phyloP scores from a whole-genome alignment of 1,140 invertebrate genomes.

The Cryptotermes secundus region DNA sequence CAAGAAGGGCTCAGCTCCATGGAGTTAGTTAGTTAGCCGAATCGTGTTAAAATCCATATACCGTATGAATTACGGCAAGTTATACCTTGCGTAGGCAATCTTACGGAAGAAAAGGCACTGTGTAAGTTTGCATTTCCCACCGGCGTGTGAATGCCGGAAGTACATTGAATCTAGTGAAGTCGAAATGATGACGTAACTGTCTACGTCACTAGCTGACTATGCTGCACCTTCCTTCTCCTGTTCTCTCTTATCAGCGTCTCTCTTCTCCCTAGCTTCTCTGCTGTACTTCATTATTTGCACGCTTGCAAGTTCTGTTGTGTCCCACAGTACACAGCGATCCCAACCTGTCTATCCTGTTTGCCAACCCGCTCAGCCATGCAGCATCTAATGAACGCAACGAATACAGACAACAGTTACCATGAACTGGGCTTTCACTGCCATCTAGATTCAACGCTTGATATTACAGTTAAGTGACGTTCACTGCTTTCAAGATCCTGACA shows the following conservation, averaged over 20 bases:
- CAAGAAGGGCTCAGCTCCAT: no score
- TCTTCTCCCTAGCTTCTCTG: background rate
- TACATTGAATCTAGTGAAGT: no score
- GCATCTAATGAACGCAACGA: background rate
- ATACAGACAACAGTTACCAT: background rate
- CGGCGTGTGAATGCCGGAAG: no score
- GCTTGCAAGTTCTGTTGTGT: background rate
- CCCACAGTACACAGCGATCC: background rate
- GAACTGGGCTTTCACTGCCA: background rate
- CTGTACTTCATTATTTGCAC: background rate
- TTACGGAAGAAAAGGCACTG: no score
- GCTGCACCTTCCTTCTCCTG: no score
- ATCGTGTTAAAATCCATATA: no score
- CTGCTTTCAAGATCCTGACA: background rate
- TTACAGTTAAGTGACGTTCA: background rate
- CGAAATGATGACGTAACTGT: no score
- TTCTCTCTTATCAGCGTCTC: background rate
- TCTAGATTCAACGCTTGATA: background rate
- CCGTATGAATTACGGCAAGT: no score
- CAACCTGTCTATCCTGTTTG: background rate
- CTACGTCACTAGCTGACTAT: no score
- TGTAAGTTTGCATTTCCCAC: no score
- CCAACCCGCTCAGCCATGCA: background rate
- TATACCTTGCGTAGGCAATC: no score
- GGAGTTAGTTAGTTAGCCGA: no score